phyloP scores from a whole-genome alignment of 1,140 invertebrate genomes.

The Drosophila ficusphila region DNA sequence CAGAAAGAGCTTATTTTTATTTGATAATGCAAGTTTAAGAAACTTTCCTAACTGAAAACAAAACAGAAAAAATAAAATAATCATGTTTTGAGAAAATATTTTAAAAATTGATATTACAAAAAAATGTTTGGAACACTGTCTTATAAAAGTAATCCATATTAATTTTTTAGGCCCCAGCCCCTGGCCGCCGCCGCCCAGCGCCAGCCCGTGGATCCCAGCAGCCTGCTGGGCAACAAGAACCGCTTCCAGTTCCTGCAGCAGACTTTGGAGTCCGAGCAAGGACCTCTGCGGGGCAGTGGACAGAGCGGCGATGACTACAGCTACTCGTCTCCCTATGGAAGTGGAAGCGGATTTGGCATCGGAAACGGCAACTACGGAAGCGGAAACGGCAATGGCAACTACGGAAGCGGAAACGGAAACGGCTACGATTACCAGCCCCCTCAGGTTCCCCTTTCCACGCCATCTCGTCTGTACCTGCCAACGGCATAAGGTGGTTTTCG shows the following conservation, averaged over 20 bases:
- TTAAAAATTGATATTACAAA: too few species aligned
- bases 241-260: slow-evolving; percentile 82
- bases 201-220: slow-evolving; percentile 61
- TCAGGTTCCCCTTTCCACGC: slow-evolving; percentile 39
- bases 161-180: slow-evolving; percentile 55
- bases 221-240: slow-evolving; percentile 74
- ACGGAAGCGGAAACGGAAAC: slow-evolving; percentile 31
- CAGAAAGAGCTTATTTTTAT: too few species aligned
- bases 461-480: slow-evolving; percentile 71
- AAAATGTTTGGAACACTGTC: background rate
- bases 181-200: slow-evolving; percentile 45
- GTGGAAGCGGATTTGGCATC: background rate
- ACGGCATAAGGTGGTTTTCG: slow-evolving; percentile 61
- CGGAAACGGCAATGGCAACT: slow-evolving; percentile 17
- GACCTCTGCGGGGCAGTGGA: slow-evolving; percentile 68
- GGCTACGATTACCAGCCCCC: slow-evolving; percentile 69
- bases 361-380: slow-evolving; percentile 6
- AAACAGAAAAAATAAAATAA: background rate
- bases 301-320: slow-evolving; percentile 80
- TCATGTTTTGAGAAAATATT: background rate
- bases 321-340: slow-evolving; percentile 47
- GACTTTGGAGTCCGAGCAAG: slow-evolving; percentile 62
- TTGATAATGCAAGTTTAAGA: too few species aligned
- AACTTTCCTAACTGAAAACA: too few species aligned
- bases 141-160: background rate